Evolutionary conservation across 2,797 vertebrate species (phyloP).

Genomic region (Ctenopoma kingsleyae): DNA sequence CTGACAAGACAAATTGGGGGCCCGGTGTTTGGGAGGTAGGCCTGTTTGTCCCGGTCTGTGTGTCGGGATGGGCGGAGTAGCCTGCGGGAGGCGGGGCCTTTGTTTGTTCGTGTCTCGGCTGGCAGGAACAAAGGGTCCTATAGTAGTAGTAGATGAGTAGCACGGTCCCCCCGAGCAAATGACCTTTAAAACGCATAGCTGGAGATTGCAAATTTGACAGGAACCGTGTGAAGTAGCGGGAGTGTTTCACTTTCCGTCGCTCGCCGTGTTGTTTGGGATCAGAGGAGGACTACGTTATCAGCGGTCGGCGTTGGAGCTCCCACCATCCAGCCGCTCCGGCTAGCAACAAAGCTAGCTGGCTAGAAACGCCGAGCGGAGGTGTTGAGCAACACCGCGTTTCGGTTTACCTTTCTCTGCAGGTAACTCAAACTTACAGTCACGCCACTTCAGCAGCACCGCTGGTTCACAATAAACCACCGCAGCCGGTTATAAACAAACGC

Average conservation of each 20-base stretch:
- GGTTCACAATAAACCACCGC: neutral
- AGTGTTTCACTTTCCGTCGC: conserved; percentile 12
- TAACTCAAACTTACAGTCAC: conserved; percentile 49
- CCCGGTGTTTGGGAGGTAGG: conserved; percentile 13
- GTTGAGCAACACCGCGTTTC: conserved; percentile 68
- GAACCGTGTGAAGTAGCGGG: conserved; percentile 11
- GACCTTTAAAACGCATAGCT: conserved; percentile 28
- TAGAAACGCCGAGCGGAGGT: conserved; percentile 68
- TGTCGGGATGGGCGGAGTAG: conserved; percentile 70
- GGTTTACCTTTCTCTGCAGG: conserved; percentile 81
- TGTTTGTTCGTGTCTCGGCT: conserved; percentile 77
- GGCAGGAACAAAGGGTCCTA: conserved; percentile 83
- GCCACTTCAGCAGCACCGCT: neutral
- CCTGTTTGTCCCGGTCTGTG: conserved; percentile 51
- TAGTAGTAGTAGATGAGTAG: conserved; percentile 63
- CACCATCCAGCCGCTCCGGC: conserved; percentile 64
- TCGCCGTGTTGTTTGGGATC: conserved; percentile 33
- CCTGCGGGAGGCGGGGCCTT: conserved; percentile 74
- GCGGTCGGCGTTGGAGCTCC: conserved; percentile 54
- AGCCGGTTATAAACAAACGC: neutral
- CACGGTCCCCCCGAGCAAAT: conserved; percentile 40
- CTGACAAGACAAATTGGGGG: conserved; percentile 37
- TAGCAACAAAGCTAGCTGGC: conserved; percentile 79
- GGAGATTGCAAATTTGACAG: conserved; percentile 5
- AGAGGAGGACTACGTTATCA: conserved; percentile 16